Evolutionary conservation across 2,888 invertebrate genomes (phyloP).

Genomic region (Oscheius onirici): DNA sequence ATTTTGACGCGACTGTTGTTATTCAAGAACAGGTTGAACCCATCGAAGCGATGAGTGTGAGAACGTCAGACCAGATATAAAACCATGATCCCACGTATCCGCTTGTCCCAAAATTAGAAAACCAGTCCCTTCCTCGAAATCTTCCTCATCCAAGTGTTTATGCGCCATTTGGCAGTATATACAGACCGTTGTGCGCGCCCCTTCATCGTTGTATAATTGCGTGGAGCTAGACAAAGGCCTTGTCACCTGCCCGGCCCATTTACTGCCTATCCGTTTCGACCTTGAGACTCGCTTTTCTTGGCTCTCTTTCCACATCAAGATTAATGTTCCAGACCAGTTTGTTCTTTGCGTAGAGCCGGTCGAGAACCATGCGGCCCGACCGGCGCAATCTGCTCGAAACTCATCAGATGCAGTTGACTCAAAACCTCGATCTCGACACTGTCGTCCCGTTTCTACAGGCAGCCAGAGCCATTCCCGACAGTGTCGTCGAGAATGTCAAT

Average conservation of each 20-base stretch:
- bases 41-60: too few relatives aligned
- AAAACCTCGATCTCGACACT: slow-evolving; percentile 13
- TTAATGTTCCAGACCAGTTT: slow-evolving; percentile 5
- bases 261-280: slow-evolving; percentile 16
- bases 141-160: slow-evolving; percentile 10
- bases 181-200: slow-evolving; percentile 11
- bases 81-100: too few relatives aligned
- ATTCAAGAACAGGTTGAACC: too few relatives aligned
- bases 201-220: slow-evolving; percentile 29
- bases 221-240: slow-evolving; percentile 27
- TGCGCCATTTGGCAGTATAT: slow-evolving; percentile 27
- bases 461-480: slow-evolving; percentile 32
- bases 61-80: too few relatives aligned
- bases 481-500: slow-evolving; percentile 36
- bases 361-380: slow-evolving; percentile 42
- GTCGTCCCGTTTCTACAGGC: slow-evolving; percentile 20
- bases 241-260: slow-evolving; percentile 27
- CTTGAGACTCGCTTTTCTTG: slow-evolving; percentile 2
- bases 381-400: slow-evolving; percentile 38
- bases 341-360: slow-evolving; percentile 3
- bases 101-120: too few relatives aligned
- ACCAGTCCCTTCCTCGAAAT: too few relatives aligned
- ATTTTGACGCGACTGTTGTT: too few relatives aligned
- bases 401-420: slow-evolving; percentile 30
- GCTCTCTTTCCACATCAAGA: not conserved